Percentiles rank a stretch among this genome's conserved stretches.
These are phyloP conservation scores for Nibea albiflora DNA, from an alignment of 2,113 vertebrate species.

Conservation along the genomic window DNA sequence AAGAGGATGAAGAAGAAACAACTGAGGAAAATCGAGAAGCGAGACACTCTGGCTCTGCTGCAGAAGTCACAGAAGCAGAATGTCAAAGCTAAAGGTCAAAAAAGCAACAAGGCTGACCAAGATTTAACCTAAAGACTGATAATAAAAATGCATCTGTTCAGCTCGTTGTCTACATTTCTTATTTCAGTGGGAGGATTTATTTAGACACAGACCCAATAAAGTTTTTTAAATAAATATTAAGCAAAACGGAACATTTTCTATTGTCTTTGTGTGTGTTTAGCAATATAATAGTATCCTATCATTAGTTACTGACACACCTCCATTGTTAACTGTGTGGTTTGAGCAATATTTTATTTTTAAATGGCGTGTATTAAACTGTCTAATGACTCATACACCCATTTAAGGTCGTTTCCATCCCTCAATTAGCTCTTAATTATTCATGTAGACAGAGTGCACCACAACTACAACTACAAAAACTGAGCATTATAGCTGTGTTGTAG, in stretches of 20 bases:
- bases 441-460: too few relatives aligned
- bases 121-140: constrained; percentile 40
- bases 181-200: background rate
- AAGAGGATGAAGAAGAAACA: constrained; percentile 95
- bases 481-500: too few relatives aligned
- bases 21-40: constrained; percentile 90
- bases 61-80: constrained; percentile 79
- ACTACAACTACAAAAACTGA: too few relatives aligned
- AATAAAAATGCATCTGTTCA: constrained; percentile 13
- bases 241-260: too few relatives aligned
- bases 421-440: too few relatives aligned
- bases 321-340: too few relatives aligned
- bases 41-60: constrained; percentile 89
- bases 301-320: too few relatives aligned
- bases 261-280: background rate
- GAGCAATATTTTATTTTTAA: too few relatives aligned
- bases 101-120: constrained; percentile 24
- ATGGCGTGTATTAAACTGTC: too few relatives aligned
- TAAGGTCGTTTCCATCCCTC: too few relatives aligned
- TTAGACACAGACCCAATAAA: background rate
- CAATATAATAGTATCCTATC: too few relatives aligned
- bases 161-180: background rate
- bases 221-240: background rate
- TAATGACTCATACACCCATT: too few relatives aligned
- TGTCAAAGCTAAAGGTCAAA: constrained; percentile 54